Base-by-base conservation (phyloP, 2,113 vertebrate species). In the Axis porcinus region DNA sequence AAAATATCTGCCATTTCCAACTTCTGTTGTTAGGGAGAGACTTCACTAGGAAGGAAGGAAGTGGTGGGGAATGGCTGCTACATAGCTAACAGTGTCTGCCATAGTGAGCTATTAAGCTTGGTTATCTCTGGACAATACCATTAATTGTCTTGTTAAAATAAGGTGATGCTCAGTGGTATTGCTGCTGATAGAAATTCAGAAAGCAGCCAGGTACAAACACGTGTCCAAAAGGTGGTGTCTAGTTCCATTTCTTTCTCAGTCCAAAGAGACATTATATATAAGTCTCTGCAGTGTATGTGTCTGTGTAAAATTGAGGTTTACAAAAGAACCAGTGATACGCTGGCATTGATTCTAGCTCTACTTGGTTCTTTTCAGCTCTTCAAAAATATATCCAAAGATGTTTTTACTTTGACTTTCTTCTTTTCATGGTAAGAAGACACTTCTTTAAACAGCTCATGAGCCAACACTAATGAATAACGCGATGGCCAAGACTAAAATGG, bases 341-440 rank as follows among this genome's bases (percentile, higher is more conserved):
- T 91, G 93, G 64, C 84, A 45, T 52, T 10, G 91, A 74, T 54
- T 95, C 86, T 25, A 47, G 82, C 79, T 95, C 89, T 40, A 5
- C 94, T 86, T 54, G 92, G 79, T 87, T 91, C 92, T 89, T 97
- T 95, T 96, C 74, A 92, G 87, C 87, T 95, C 96, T 97, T 97
- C 92, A 87, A 52, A 97, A 96, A 92, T 92, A 94, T 74, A 84
- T 97, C 94, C 94, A 90, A 93, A 97, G 96, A 97, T 92, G 92
- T 97, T 97, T 97, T 96, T n/a, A 83, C 96, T 96, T 96, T 84
- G 95, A 91, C 70, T 96, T 96, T 97, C 95, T 97, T 97, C 95
- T 95, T 95, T 97, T 97, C 94, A 94, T 90, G 89, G 96, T 94
- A 90, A 98, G 98, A 96, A 97, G 97, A 97, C 90, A 92, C 94